These are phyloP conservation scores for Gallinago media DNA, from an alignment of 2,113 vertebrate genomes.

Conservation along the genomic window DNA sequence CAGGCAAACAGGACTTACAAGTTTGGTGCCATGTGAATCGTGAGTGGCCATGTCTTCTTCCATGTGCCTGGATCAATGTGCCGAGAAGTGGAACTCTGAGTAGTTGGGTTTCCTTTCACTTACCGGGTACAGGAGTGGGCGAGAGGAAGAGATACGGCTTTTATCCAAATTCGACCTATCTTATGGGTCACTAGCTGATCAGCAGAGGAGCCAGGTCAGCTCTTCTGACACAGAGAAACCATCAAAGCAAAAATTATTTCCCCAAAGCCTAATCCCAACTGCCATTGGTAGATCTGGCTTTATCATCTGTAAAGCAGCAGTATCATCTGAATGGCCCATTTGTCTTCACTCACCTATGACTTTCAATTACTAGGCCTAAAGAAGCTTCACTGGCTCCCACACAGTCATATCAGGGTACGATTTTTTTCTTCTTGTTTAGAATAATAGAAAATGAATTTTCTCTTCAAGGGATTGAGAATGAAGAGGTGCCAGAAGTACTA, in stretches of 20 bases:
- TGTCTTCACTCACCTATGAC: background rate
- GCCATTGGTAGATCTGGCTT: background rate
- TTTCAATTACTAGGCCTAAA: background rate
- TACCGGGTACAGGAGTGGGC: background rate
- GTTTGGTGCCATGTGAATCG: background rate
- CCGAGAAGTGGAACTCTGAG: background rate
- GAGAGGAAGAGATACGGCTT: background rate
- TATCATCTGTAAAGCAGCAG: background rate
- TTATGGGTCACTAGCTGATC: background rate
- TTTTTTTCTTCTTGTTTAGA: background rate
- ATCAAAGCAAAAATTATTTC: background rate
- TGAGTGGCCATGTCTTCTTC: background rate
- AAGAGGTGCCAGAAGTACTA: background rate
- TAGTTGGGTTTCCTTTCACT: background rate
- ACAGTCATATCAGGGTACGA: background rate
- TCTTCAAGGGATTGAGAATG: background rate
- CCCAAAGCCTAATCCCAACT: background rate
- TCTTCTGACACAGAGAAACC: background rate
- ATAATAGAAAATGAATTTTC: background rate
- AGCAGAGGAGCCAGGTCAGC: background rate
- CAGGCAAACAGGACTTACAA: background rate
- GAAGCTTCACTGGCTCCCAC: background rate
- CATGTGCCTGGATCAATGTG: background rate
- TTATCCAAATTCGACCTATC: background rate
- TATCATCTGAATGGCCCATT: background rate